A percentile compares a stretch with the other conserved stretches of the same genome.
These are phyloP conservation scores for Rutilus rutilus DNA, from an alignment of 2,113 vertebrate genomes.

Conservation along the genomic window DNA sequence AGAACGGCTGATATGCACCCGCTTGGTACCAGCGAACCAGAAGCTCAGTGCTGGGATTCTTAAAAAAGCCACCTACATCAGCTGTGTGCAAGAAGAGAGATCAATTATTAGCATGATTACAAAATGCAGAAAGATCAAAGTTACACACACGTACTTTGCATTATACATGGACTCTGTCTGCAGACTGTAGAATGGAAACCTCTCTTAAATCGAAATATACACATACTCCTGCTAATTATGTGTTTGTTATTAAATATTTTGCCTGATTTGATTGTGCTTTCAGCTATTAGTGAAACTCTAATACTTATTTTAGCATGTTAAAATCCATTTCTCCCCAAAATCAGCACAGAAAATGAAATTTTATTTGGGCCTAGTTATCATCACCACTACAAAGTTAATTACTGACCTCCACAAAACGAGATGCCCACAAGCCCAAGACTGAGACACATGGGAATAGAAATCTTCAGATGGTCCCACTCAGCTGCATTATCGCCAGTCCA, in stretches of 20 bases:
- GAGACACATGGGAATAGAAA: slow-evolving; percentile 91
- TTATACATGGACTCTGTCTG: neutral
- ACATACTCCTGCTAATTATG: neutral
- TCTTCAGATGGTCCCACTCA: slow-evolving; percentile 90
- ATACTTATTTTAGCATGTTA: neutral
- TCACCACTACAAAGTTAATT: neutral
- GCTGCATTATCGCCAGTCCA: slow-evolving; percentile 94
- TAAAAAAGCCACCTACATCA: slow-evolving; percentile 92
- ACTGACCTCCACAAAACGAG: slow-evolving; percentile 89
- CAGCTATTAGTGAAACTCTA: neutral
- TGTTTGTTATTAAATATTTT: neutral
- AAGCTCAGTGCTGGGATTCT: slow-evolving; percentile 84
- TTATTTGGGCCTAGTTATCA: neutral
- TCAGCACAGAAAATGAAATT: neutral
- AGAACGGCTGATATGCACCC: slow-evolving; percentile 91
- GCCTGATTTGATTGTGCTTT: neutral
- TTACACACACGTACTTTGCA: too few species aligned
- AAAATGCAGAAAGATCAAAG: neutral
- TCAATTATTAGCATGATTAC: neutral
- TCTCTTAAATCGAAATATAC: neutral
- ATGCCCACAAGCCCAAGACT: slow-evolving; percentile 86
- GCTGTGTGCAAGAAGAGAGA: slow-evolving; percentile 69
- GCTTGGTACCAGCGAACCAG: slow-evolving; percentile 93
- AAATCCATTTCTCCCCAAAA: neutral
- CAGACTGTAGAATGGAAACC: neutral